Conservation (phyloP, 2,888 invertebrate genomes). For the Amphiduros pacificus region DNA sequence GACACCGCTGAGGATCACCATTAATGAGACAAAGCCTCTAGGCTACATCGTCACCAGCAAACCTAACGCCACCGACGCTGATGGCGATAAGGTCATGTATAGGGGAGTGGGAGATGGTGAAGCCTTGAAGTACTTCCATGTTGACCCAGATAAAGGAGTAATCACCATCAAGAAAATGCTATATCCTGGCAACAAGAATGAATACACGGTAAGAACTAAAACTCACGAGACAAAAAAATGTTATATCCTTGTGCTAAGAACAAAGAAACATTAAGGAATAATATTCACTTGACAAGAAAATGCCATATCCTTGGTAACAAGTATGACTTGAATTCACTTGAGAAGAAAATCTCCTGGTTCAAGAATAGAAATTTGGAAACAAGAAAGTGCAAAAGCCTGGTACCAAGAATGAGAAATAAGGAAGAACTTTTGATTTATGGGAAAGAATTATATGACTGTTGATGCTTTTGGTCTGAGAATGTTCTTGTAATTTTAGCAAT, state of each 20-base stretch:
- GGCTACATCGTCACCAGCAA: slow-evolving; percentile 32
- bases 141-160: slow-evolving; percentile 40
- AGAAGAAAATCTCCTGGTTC: too few relatives aligned
- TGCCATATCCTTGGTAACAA: too few relatives aligned
- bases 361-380: too few relatives aligned
- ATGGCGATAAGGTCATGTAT: slow-evolving; percentile 27
- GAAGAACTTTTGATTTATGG: too few relatives aligned
- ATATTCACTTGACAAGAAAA: too few relatives aligned
- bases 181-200: slow-evolving; percentile 25
- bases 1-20: slow-evolving; percentile 24
- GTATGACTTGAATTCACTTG: too few relatives aligned
- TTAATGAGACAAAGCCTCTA: slow-evolving; percentile 36
- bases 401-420: too few relatives aligned
- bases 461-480: not conserved
- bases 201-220: slow-evolving; percentile 24
- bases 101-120: slow-evolving; percentile 24
- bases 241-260: too few relatives aligned
- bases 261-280: too few relatives aligned
- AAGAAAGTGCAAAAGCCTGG: too few relatives aligned
- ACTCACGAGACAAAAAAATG: too few relatives aligned
- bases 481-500: not conserved
- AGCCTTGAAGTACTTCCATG: slow-evolving; percentile 40
- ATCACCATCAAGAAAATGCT: slow-evolving; percentile 36
- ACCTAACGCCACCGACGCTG: slow-evolving; percentile 26
- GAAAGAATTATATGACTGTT: not conserved